These are phyloP conservation scores for Lithophane semibrunnea DNA, from an alignment of 2,888 invertebrate species.

Conservation along the genomic window DNA sequence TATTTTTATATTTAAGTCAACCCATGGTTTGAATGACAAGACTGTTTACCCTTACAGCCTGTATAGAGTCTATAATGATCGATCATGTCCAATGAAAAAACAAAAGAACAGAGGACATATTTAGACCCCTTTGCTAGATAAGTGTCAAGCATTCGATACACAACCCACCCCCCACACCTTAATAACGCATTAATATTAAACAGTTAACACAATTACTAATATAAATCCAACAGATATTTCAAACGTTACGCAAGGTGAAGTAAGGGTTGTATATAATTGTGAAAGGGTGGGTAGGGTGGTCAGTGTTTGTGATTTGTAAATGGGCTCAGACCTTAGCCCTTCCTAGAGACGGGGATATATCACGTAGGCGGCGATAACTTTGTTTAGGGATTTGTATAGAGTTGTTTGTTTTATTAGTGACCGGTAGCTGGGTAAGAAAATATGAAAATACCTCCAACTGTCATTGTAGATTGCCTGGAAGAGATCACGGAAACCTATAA, in stretches of 20 bases:
- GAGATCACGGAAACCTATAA: too few relatives aligned
- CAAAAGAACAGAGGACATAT: background rate
- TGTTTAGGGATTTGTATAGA: slow-evolving; percentile 79
- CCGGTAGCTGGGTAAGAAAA: slow-evolving; percentile 13
- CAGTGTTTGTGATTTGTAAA: slow-evolving; percentile 91
- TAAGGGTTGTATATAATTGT: slow-evolving; percentile 81
- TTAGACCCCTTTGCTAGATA: background rate
- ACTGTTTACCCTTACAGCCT: too few relatives aligned
- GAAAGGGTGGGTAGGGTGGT: slow-evolving; percentile 81
- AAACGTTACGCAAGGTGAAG: slow-evolving; percentile 82
- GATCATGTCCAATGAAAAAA: background rate
- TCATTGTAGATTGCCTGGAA: too few relatives aligned
- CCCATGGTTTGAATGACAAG: too few relatives aligned
- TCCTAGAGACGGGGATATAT: slow-evolving; percentile 90
- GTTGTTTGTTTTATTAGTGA: slow-evolving; percentile 67
- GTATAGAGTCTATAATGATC: too few relatives aligned
- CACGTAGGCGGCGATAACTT: slow-evolving; percentile 89
- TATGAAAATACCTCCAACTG: background rate
- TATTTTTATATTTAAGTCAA: too few relatives aligned
- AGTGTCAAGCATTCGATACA: background rate
- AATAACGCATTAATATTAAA: slow-evolving; percentile 71
- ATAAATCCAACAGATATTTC: slow-evolving; percentile 86
- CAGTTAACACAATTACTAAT: slow-evolving; percentile 72
- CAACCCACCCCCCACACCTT: background rate
- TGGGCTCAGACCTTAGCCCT: slow-evolving; percentile 90